Conservation (phyloP, 1,140 invertebrate genomes). For the Eulimnadia texana region DNA sequence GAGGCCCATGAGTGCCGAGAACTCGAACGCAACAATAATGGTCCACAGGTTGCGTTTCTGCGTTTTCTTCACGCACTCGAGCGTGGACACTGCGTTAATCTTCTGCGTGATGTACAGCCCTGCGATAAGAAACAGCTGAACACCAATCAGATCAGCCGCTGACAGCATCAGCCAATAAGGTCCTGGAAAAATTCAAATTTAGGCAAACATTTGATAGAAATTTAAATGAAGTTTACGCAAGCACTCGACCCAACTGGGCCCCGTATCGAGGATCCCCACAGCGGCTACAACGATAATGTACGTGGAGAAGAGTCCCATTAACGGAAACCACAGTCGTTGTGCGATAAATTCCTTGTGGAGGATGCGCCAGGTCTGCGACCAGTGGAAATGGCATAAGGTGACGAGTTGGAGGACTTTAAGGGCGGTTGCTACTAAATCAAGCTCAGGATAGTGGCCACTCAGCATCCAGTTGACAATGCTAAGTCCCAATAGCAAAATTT, state of each 20-base stretch:
- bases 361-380: conserved; percentile 28
- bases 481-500: no score
- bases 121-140: conserved; percentile 36
- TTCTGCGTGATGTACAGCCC: conserved; percentile 36
- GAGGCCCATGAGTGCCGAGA: conserved; percentile 34
- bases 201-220: no score
- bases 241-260: conserved; percentile 34
- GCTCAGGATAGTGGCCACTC: conserved; percentile 30
- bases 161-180: conserved; percentile 40
- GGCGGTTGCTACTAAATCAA: conserved; percentile 36
- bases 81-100: conserved; percentile 31
- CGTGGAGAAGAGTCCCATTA: conserved; percentile 30
- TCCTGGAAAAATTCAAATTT: conserved; percentile 26
- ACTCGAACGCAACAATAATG: conserved; percentile 35
- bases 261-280: conserved; percentile 35
- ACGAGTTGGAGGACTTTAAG: conserved; percentile 37
- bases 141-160: conserved; percentile 34
- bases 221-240: conserved; percentile 30
- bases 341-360: conserved; percentile 34
- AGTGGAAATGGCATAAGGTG: conserved; percentile 37
- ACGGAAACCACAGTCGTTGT: conserved; percentile 28
- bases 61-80: conserved; percentile 32
- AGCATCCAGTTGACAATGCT: conserved; percentile 35
- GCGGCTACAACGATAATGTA: conserved; percentile 35
- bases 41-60: conserved; percentile 38